phyloP scores from a whole-genome alignment of 2,113 vertebrate genomes.

The Perognathus longimembris region DNA sequence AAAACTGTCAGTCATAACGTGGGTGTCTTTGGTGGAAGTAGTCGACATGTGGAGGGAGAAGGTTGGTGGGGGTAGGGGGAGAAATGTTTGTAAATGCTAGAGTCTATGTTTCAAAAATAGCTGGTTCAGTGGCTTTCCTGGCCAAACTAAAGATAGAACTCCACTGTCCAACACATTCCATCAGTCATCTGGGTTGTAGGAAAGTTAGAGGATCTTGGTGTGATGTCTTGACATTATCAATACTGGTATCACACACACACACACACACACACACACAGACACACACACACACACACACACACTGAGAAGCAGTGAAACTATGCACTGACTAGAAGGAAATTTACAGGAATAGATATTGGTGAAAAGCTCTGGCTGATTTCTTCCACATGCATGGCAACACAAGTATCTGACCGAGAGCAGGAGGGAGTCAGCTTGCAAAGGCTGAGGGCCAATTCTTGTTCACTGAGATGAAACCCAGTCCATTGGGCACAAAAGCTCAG shows the following conservation, averaged over 20 bases:
- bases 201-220: background rate
- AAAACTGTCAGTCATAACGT: constrained; percentile 35
- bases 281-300: too few relatives aligned
- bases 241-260: background rate
- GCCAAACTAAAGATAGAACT: background rate
- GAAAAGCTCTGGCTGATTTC: background rate
- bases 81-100: background rate
- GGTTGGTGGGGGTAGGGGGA: background rate
- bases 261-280: too few relatives aligned
- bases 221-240: background rate
- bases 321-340: background rate
- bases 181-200: background rate
- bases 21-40: background rate
- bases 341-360: constrained; percentile 6
- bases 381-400: background rate
- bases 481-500: too few relatives aligned
- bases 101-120: constrained; percentile 20
- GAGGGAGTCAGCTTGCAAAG: background rate
- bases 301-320: background rate
- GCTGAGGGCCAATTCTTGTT: background rate
- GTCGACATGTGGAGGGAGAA: background rate
- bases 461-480: background rate
- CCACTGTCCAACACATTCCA: background rate
- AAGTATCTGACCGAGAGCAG: background rate
- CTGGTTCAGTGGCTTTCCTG: background rate